Base-by-base conservation (phyloP, 2,113 vertebrate species). In the Mobula birostris region DNA sequence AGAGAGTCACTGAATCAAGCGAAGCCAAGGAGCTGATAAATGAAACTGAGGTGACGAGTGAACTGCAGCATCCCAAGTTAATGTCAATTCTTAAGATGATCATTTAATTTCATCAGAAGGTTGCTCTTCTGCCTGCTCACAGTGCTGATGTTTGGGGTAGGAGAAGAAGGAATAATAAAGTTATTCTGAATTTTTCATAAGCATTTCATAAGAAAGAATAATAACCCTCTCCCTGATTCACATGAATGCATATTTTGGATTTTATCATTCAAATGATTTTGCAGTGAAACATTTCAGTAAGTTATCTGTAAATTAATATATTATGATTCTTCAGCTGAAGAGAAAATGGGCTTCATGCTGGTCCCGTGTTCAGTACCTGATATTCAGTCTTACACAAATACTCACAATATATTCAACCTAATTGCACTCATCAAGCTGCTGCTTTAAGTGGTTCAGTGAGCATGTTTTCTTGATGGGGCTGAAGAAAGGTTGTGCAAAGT, bases 11-110 rank as follows among this genome's bases (percentile, higher is more conserved):
- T 66, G 61, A 90, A 66, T 12, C 85, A 74, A 56, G 56, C 5
- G 48, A 17, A 72, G 90, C 17, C 40, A 48, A 66, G 40, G 24
- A 76, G 70, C 70, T 74, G 40, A 76, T 93, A 74, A 72, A 93
- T 40, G 27, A 74, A 93, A 36, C 91, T 56, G 32, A 66, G 61
- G 56, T 74, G 91, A 93, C 68, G 74, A 74, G 36, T 74, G 36
- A 32, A 48, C 91, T 74, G 91, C 27, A 93, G 70, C 68, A 93
- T 93, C 70, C 91, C 36, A 93, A 74, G 19, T 74, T 93, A 93
- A 93, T 93, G 68, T 56, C 40, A 70, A 72, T 72, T 66, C 21
- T 32, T 72, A 68, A 40, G 90, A 72, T 92, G 68, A 68, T 72
- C 14, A 93, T 48, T 93, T 36, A 5, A 56, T 56, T 93, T 74